Percentiles rank a stretch among this genome's conserved stretches.
Evolutionary conservation across 1,140 invertebrate species (phyloP).

Genomic region (Ditylenchus dipsaci): DNA sequence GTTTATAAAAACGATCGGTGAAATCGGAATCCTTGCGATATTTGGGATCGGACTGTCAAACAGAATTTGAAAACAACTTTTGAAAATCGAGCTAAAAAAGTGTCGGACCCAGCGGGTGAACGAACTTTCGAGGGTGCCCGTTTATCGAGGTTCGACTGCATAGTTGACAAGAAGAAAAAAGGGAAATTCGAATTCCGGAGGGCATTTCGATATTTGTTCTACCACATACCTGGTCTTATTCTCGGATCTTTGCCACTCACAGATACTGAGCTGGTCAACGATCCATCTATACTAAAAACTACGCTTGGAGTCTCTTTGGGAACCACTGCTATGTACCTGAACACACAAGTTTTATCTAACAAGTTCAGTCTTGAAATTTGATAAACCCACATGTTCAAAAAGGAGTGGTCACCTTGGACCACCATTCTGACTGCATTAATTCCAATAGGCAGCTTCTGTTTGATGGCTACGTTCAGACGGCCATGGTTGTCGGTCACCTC

Average conservation of each 20-base stretch:
- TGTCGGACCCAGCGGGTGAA: too few relatives aligned
- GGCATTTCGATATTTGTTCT: too few relatives aligned
- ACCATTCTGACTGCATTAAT: conserved; percentile 92
- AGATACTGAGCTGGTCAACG: conserved; percentile 95
- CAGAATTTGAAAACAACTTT: too few relatives aligned
- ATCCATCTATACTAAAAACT: conserved; percentile 98
- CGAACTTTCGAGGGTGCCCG: too few relatives aligned
- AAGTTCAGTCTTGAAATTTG: neutral
- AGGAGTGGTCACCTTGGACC: conserved; percentile 65
- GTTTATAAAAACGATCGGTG: conserved; percentile 78
- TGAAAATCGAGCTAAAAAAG: too few relatives aligned
- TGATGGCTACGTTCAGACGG: conserved; percentile 76
- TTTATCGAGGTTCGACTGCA: too few relatives aligned
- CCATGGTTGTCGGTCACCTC: conserved; percentile 93
- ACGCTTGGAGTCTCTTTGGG: conserved; percentile 90
- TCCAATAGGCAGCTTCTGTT: conserved; percentile 81
- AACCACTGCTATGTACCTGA: conserved; percentile 73
- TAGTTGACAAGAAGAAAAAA: too few relatives aligned
- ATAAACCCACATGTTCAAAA: conserved; percentile 40
- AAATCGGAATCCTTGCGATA: too few relatives aligned
- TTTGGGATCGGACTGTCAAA: too few relatives aligned
- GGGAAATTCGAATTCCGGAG: too few relatives aligned
- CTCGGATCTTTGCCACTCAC: conserved; percentile 89
- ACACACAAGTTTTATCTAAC: neutral
- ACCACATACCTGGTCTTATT: conserved; percentile 29